Evolutionary conservation across 2,888 invertebrate genomes (phyloP).

Genomic region (Anarsia innoxiella): DNA sequence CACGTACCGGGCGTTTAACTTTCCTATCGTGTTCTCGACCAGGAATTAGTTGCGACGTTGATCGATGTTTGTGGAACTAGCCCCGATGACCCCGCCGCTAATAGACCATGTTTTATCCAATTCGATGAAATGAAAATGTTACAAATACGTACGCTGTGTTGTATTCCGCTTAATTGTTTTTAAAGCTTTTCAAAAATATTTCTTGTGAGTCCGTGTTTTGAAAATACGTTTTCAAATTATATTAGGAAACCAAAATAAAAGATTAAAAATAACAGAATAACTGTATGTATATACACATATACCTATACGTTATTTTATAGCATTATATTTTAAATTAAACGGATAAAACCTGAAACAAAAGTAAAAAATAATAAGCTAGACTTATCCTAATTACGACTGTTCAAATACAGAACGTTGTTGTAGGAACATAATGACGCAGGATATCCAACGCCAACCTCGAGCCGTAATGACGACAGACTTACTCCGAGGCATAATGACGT

Average conservation of each 20-base stretch:
- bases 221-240: too few species aligned
- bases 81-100: conserved; percentile 19
- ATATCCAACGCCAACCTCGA: neutral
- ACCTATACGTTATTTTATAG: too few species aligned
- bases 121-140: conserved; percentile 18
- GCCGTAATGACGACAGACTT: neutral
- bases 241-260: too few species aligned
- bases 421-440: conserved; percentile 1
- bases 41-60: conserved; percentile 42
- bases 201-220: too few species aligned
- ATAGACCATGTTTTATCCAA: conserved; percentile 24
- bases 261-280: too few species aligned
- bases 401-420: conserved; percentile 4
- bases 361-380: neutral
- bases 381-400: neutral
- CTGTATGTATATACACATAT: too few species aligned
- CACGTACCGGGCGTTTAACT: conserved; percentile 37
- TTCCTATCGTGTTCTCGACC: conserved; percentile 33
- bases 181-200: too few species aligned
- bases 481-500: conserved; percentile 9
- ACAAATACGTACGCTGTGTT: too few species aligned
- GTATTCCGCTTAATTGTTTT: too few species aligned
- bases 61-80: conserved; percentile 30
- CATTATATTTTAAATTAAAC: too few species aligned
- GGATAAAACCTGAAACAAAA: too few species aligned